Conservation (phyloP, 2,113 vertebrate genomes). For the Pterocles gutturalis region DNA sequence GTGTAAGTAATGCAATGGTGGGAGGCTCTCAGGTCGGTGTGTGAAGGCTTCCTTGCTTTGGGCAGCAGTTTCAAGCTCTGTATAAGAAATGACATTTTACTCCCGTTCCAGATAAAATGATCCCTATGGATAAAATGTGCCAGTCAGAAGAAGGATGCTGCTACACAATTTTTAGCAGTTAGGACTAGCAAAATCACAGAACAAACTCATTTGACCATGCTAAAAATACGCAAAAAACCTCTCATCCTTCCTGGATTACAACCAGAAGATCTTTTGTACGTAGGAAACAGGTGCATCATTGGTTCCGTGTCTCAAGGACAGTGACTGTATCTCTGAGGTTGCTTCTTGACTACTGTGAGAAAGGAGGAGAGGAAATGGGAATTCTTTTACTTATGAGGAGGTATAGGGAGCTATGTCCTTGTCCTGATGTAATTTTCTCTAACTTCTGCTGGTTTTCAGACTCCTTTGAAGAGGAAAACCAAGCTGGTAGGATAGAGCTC, state of each 20-base stretch:
- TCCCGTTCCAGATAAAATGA: background rate
- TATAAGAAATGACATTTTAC: rapidly evolving
- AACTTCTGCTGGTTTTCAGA: background rate
- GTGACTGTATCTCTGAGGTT: background rate
- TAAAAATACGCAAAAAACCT: background rate
- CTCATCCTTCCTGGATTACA: background rate
- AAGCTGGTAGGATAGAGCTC: background rate
- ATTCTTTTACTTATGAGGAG: background rate
- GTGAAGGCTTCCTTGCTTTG: background rate
- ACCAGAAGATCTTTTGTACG: background rate
- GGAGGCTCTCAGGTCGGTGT: background rate
- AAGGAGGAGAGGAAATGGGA: background rate
- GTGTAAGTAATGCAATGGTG: rapidly evolving
- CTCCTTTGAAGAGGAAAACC: background rate
- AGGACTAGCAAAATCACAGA: background rate
- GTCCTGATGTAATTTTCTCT: background rate
- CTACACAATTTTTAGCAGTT: background rate
- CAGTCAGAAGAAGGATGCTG: background rate
- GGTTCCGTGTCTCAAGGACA: background rate
- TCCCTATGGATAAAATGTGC: background rate
- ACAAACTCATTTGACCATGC: background rate
- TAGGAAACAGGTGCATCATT: background rate
- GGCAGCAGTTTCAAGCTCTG: background rate
- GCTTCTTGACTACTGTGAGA: background rate
- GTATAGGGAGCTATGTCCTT: background rate